Evolutionary conservation across 1,140 invertebrate genomes (phyloP), one percentile per base, ranked within the genome.

Genomic region (Steinernema khuongi): DNA sequence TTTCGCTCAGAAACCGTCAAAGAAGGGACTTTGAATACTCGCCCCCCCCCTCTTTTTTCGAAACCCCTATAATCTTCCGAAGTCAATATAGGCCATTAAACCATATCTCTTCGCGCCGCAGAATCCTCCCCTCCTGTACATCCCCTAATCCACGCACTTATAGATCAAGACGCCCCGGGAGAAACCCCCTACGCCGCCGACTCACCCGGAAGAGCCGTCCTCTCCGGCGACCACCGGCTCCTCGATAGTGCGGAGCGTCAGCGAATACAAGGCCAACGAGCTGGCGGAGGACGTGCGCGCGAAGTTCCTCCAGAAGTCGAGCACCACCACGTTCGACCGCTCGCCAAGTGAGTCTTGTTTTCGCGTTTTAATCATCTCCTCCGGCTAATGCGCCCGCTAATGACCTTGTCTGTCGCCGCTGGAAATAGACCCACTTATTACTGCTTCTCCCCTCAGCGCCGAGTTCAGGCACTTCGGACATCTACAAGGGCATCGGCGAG

Each of bases 201-300:
- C 32, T 14, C 32, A 28, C 36, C 26, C 43, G 33, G 74, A 71
- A 76, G 74, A 32, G 41, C 18, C 0, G 32, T 41, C 1, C 32
- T 72, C 28, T 29, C 29, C 19, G 33, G 73, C 41, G 31, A 75
- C 50, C 44, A 75, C 31, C 26, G 50, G 70, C n/a, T 71, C 71
- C 11, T 68, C 74, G 0, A 83, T 82, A 71, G 81, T 82, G n/a
- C 75, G 81, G 41, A 82, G 81, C 74, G 81, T 82, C 1, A 83
- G 81, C 66, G 82, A 83, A 30, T 83, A 83, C 69, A 83, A 85
- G 41, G 72, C 82, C 1, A 74, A 71, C 33, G 79, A 70, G 33
- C 19, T 76, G 28, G 79, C 72, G 31, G 74, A 68, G 67, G 77
- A 80, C 31, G 67, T 80, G 19, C 67, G 33, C 41, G 22, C 70